These are phyloP conservation scores for Zoanthus sansibaricus DNA, from an alignment of 92 coral and sea anemone species.

Conservation along the genomic window DNA sequence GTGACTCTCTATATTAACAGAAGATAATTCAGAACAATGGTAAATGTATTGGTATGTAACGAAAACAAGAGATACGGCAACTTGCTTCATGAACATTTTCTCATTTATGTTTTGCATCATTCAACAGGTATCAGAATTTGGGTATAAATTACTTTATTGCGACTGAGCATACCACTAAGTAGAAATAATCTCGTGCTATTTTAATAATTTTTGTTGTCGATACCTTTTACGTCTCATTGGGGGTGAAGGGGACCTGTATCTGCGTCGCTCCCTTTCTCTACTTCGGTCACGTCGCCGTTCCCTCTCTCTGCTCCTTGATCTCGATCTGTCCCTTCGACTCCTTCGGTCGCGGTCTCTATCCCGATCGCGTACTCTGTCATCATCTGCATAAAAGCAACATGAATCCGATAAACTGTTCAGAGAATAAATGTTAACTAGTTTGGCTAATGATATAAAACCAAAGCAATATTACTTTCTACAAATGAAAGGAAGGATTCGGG, in stretches of 20 bases:
- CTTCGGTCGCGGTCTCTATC: slow-evolving; percentile 58
- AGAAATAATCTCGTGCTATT: neutral
- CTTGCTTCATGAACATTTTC: too few relatives aligned
- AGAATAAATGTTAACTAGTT: neutral
- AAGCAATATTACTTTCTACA: too few relatives aligned
- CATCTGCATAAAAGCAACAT: slow-evolving; percentile 3
- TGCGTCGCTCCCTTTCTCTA: slow-evolving; percentile 67
- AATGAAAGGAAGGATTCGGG: too few relatives aligned
- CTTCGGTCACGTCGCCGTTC: slow-evolving; percentile 74
- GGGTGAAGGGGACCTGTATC: slow-evolving; percentile 80
- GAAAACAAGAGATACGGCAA: too few relatives aligned
- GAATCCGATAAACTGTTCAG: neutral
- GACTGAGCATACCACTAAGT: too few relatives aligned
- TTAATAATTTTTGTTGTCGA: neutral
- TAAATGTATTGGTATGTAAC: too few relatives aligned
- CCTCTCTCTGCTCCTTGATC: slow-evolving; percentile 80
- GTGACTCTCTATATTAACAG: slow-evolving; percentile 69
- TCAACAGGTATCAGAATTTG: too few relatives aligned
- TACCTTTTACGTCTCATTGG: slow-evolving; percentile 66
- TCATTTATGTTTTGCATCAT: too few relatives aligned
- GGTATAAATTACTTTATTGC: too few relatives aligned
- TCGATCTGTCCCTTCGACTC: slow-evolving; percentile 72
- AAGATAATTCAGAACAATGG: neutral
- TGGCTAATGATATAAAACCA: neutral
- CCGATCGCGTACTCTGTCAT: slow-evolving; percentile 28